These are phyloP conservation scores for rabbit (Oryctolagus cuniculus) DNA, from an alignment of 2,113 vertebrate species.

Conservation along the genomic window DNA sequence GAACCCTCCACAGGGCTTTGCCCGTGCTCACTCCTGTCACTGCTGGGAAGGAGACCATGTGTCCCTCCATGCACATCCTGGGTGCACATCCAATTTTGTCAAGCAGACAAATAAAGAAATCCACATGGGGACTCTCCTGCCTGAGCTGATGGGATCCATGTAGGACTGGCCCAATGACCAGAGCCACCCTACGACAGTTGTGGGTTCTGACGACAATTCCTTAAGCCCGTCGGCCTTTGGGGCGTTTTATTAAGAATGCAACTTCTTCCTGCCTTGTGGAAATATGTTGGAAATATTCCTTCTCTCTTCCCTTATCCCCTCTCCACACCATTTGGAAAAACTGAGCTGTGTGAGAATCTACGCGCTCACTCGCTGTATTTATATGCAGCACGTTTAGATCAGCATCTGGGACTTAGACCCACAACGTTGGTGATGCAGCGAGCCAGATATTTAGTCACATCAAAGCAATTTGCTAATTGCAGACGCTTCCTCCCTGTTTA, in stretches of 20 bases:
- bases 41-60: background rate
- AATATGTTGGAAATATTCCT: too few relatives aligned
- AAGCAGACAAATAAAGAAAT: conserved; percentile 15
- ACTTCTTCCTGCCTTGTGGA: too few relatives aligned
- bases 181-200: background rate
- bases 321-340: conserved; percentile 46
- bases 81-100: background rate
- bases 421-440: conserved; percentile 65
- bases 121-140: background rate
- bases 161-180: background rate
- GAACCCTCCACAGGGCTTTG: background rate
- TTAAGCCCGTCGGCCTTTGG: background rate
- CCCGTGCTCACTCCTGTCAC: background rate
- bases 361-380: conserved; percentile 54
- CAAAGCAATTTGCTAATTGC: conserved; percentile 87
- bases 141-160: background rate
- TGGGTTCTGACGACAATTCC: background rate
- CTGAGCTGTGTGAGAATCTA: conserved; percentile 60
- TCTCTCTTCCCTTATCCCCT: background rate
- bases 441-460: conserved; percentile 85
- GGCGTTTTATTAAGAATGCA: background rate
- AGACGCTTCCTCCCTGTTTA: conserved; percentile 86
- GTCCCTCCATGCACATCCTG: conserved; percentile 3
- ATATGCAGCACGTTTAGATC: conserved; percentile 69
- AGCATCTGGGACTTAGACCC: conserved; percentile 84